Evolutionary conservation across 2,113 vertebrate genomes (phyloP).

Genomic region (Ginglymostoma cirratum): DNA sequence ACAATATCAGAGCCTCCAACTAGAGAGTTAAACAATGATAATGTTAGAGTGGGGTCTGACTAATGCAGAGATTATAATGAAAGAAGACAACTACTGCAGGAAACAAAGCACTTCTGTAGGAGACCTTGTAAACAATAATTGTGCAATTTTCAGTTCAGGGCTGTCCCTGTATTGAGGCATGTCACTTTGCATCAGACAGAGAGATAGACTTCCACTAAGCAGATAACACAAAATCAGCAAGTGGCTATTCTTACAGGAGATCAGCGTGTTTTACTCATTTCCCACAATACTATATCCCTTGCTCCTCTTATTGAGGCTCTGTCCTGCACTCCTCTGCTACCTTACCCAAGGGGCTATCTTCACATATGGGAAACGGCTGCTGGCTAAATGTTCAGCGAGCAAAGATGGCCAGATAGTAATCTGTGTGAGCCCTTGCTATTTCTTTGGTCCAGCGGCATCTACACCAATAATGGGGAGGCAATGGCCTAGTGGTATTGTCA

Average conservation of each 20-base stretch:
- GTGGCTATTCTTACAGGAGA: neutral
- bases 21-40: neutral
- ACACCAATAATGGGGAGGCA: neutral
- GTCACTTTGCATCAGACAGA: neutral
- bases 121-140: neutral
- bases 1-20: neutral
- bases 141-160: neutral
- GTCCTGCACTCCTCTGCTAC: neutral
- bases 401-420: neutral
- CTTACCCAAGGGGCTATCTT: neutral
- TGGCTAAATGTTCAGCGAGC: neutral
- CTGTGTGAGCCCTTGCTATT: neutral
- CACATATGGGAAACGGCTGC: neutral
- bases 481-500: too few relatives aligned
- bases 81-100: neutral
- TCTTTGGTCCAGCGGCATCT: neutral
- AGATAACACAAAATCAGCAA: neutral
- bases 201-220: neutral
- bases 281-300: neutral
- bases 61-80: neutral
- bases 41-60: neutral
- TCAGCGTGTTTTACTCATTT: neutral
- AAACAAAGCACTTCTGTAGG: neutral
- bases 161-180: neutral
- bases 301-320: neutral